Conservation (phyloP, 2,888 invertebrate genomes). For the Aspidiotus rigidus region DNA sequence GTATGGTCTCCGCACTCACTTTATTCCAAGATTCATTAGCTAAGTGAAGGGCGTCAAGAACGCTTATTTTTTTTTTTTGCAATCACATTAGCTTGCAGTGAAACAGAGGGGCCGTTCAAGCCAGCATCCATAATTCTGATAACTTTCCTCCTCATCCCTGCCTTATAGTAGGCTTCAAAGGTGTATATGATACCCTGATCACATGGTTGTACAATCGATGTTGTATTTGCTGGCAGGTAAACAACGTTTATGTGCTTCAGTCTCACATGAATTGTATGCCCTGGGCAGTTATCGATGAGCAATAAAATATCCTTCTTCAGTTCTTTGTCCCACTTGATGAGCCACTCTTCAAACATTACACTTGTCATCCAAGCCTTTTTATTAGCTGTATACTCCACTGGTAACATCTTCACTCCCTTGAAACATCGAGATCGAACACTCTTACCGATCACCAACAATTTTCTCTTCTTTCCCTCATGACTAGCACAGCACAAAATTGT, state of each 20-base stretch:
- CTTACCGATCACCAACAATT: constrained; percentile 41
- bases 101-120: neutral
- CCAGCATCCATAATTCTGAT: constrained; percentile 25
- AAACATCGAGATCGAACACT: constrained; percentile 41
- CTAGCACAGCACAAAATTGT: constrained; percentile 23
- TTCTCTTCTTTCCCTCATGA: constrained; percentile 40
- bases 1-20: constrained; percentile 38
- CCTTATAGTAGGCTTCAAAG: constrained; percentile 18
- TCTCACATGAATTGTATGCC: constrained; percentile 14
- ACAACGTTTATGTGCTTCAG: constrained; percentile 22
- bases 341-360: constrained; percentile 38
- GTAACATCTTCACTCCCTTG: constrained; percentile 37
- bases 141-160: constrained; percentile 6
- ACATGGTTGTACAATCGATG: too few species aligned
- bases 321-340: constrained; percentile 38
- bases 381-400: constrained; percentile 40
- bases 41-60: constrained; percentile 40
- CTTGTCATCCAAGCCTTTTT: too few species aligned
- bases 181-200: constrained; percentile 6
- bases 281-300: constrained; percentile 16
- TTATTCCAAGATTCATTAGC: constrained; percentile 40
- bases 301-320: constrained; percentile 36
- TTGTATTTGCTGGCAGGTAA: constrained; percentile 19
- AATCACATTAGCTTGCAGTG: constrained; percentile 30
- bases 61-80: constrained; percentile 35